Evolutionary conservation across 2,797 vertebrate species (phyloP).

Genomic region (Sebastes minor): DNA sequence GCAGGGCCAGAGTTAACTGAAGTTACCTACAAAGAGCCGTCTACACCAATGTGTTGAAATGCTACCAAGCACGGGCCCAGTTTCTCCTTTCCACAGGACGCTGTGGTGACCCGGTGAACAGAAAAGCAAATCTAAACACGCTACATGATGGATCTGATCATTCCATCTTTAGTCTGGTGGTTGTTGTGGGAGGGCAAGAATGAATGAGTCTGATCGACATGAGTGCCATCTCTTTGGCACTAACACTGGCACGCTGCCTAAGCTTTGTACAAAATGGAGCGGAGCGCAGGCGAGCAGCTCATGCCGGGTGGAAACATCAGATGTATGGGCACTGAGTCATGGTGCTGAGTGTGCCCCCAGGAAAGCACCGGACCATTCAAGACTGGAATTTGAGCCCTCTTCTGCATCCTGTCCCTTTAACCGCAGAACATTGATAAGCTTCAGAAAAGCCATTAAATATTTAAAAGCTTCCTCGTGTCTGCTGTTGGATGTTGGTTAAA

Average conservation of each 20-base stretch:
- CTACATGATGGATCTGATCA: constrained; percentile 24
- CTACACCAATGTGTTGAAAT: neutral
- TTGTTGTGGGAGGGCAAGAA: constrained; percentile 37
- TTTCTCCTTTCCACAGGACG: neutral
- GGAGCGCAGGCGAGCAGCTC: constrained; percentile 26
- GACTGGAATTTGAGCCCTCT: constrained; percentile 52
- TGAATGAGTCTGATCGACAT: constrained; percentile 51
- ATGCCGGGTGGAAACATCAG: constrained; percentile 46
- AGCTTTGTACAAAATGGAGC: constrained; percentile 65
- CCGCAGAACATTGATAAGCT: constrained; percentile 65
- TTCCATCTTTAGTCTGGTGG: constrained; percentile 37
- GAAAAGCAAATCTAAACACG: neutral
- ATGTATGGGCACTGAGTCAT: constrained; percentile 64
- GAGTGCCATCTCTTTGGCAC: constrained; percentile 54
- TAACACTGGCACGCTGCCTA: constrained; percentile 43
- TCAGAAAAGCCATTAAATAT: constrained; percentile 66
- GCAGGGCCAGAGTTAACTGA: neutral
- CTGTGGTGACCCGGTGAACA: constrained; percentile 2
- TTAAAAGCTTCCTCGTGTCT: constrained; percentile 66
- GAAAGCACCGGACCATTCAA: constrained; percentile 57
- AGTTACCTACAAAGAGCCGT: neutral
- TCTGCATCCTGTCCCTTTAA: constrained; percentile 55
- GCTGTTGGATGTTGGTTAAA: constrained; percentile 47
- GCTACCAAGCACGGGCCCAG: neutral
- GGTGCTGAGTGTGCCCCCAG: constrained; percentile 46